Percentiles rank a stretch among this genome's conserved stretches.
phyloP scores from a whole-genome alignment of 1,140 invertebrate species.

The fruit fly (Drosophila melanogaster) region DNA sequence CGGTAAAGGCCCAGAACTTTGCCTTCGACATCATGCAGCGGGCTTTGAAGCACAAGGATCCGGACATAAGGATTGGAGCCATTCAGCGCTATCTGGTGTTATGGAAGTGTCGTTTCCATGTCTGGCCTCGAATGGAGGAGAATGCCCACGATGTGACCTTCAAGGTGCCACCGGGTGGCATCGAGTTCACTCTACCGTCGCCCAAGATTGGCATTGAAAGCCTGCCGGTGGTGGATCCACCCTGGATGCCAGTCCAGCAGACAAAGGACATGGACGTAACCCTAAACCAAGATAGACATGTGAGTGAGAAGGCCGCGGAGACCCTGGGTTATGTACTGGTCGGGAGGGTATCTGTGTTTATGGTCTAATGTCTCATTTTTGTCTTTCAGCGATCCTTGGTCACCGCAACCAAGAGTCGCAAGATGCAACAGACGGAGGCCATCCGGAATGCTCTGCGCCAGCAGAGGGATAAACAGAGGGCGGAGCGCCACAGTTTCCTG shows the following conservation, averaged over 20 bases:
- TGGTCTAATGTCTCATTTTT: background rate
- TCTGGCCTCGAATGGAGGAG: slow-evolving; percentile 99
- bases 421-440: slow-evolving; percentile 99
- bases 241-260: slow-evolving; percentile 99
- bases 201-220: slow-evolving; percentile 99
- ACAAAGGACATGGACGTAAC: slow-evolving; percentile 99
- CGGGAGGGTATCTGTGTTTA: background rate
- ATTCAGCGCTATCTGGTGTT: slow-evolving; percentile 93
- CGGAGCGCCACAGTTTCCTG: slow-evolving; percentile 97
- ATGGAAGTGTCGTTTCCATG: slow-evolving; percentile 99
- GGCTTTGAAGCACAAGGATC: slow-evolving; percentile 93
- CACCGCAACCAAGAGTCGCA: slow-evolving; percentile 98
- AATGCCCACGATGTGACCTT: slow-evolving; percentile 95
- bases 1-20: slow-evolving; percentile 94
- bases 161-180: slow-evolving; percentile 98
- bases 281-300: slow-evolving; percentile 98
- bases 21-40: slow-evolving; percentile 94
- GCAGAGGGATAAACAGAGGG: slow-evolving; percentile 97
- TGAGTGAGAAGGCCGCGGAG: slow-evolving; percentile 86
- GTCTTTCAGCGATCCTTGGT: slow-evolving; percentile 94
- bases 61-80: slow-evolving; percentile 88
- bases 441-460: slow-evolving; percentile 97
- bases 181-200: slow-evolving; percentile 99
- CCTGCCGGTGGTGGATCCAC: slow-evolving; percentile 97
- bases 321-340: slow-evolving; percentile 57